These are phyloP conservation scores for Holacanthus passer DNA, from an alignment of 2,113 vertebrate species.

Conservation along the genomic window DNA sequence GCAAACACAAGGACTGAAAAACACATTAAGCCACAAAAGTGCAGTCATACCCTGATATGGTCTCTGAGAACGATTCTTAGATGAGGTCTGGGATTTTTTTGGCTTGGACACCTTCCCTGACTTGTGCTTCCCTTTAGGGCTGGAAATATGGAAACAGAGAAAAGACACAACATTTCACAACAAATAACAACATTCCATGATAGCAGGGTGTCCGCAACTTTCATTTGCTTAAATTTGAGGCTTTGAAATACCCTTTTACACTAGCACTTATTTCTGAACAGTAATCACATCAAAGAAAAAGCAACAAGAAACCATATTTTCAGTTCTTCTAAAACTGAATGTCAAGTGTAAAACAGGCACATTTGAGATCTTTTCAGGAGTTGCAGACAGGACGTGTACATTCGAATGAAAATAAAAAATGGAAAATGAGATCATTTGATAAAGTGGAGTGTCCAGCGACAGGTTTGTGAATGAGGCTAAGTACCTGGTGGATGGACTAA, in stretches of 20 bases:
- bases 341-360: background rate
- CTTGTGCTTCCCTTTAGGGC: conserved; percentile 93
- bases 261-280: background rate
- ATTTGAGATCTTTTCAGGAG: background rate
- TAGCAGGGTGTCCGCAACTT: background rate
- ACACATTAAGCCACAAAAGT: background rate
- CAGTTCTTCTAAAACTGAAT: background rate
- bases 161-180: conserved; percentile 10
- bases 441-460: background rate
- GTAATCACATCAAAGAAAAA: background rate
- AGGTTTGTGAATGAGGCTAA: background rate
- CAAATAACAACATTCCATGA: background rate
- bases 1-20: background rate
- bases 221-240: background rate
- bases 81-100: conserved; percentile 88
- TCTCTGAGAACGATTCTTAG: conserved; percentile 87
- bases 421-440: background rate
- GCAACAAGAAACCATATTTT: background rate
- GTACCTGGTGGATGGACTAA: conserved; percentile 89
- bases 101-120: conserved; percentile 89
- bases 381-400: background rate
- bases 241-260: background rate
- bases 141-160: conserved; percentile 70
- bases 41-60: conserved; percentile 86
- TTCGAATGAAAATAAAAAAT: background rate